phyloP scores from a whole-genome alignment of 2,113 vertebrate genomes.

The Antechinus stuartii region DNA sequence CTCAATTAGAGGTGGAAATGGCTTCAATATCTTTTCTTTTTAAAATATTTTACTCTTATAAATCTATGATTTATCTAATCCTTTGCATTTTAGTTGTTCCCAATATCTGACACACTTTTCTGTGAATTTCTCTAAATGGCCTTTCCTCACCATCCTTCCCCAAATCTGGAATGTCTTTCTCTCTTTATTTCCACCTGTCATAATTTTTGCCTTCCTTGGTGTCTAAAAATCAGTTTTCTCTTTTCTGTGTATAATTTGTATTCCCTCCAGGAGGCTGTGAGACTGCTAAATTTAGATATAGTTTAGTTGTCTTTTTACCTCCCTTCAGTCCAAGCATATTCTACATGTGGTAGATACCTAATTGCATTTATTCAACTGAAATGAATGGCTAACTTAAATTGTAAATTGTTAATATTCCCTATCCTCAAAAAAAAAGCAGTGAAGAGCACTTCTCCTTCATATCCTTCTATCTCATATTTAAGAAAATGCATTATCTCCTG shows the following conservation, averaged over 20 bases:
- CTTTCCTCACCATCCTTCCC: not conserved
- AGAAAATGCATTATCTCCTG: not conserved
- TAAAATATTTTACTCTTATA: not conserved
- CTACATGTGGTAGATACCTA: not conserved
- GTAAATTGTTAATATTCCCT: not conserved
- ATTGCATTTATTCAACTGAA: not conserved
- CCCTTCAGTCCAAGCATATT: not conserved
- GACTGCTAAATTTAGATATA: not conserved
- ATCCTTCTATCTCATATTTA: not conserved
- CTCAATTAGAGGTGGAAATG: not conserved
- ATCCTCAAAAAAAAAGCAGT: not conserved
- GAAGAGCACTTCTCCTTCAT: not conserved
- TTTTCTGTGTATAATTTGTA: not conserved
- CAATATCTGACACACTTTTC: not conserved
- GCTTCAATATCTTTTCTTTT: not conserved
- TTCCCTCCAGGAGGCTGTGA: not conserved
- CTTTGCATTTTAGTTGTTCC: not conserved
- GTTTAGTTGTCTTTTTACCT: not conserved
- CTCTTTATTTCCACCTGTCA: not conserved
- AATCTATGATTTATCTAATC: not conserved
- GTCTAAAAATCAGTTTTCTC: not conserved
- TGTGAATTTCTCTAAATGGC: not conserved
- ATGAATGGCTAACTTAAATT: not conserved
- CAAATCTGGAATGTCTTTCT: not conserved
- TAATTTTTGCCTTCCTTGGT: not conserved